These are phyloP conservation scores for Gnathonemus longibarbis DNA, from an alignment of 2,113 vertebrate species.

Conservation along the genomic window DNA sequence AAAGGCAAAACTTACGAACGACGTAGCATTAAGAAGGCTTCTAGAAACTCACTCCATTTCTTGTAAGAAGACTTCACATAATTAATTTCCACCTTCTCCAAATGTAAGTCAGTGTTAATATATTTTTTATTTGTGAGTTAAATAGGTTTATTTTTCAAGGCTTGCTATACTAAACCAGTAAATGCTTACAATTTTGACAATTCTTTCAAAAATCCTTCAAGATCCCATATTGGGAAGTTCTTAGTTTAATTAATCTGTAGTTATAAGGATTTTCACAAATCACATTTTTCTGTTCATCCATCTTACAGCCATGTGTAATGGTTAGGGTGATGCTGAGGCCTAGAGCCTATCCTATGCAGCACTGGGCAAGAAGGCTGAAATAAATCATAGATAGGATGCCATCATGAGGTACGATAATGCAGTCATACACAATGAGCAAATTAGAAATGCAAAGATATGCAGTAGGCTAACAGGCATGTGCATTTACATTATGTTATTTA, in stretches of 20 bases:
- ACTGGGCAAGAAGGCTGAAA: background rate
- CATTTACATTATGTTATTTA: background rate
- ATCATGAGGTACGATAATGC: background rate
- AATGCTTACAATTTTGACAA: background rate
- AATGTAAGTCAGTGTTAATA: background rate
- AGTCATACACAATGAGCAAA: background rate
- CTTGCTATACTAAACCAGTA: background rate
- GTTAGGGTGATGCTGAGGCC: background rate
- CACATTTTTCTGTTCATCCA: background rate
- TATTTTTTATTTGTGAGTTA: background rate
- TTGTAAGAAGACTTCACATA: background rate
- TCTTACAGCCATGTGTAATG: background rate
- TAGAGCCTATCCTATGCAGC: background rate
- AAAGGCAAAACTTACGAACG: no score
- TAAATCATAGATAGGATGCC: background rate
- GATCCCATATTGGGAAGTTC: background rate
- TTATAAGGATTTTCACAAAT: background rate
- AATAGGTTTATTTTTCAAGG: background rate
- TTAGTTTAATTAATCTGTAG: background rate
- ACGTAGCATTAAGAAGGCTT: no score
- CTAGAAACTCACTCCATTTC: background rate
- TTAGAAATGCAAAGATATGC: background rate
- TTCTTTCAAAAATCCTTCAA: background rate
- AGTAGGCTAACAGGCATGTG: no score
- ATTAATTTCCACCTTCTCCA: background rate